A percentile compares a stretch with the other conserved stretches of the same genome.
Conservation (phyloP, 2,797 vertebrate species). For the Sebastolobus alascanus region DNA sequence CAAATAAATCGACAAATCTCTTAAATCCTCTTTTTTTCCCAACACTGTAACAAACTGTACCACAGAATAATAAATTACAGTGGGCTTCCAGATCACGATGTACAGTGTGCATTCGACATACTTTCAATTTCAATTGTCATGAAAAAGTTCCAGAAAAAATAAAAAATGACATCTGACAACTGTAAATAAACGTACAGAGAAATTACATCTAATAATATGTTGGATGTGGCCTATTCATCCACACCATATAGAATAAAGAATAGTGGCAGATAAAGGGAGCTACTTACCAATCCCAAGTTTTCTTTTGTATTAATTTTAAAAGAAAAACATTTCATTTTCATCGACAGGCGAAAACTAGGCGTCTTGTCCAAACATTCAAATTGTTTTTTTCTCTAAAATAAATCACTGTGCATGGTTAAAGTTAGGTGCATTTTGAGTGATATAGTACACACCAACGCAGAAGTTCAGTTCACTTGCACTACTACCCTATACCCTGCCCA, state of each 20-base stretch:
- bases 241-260: constrained; percentile 54
- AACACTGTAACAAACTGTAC: constrained; percentile 7
- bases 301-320: constrained; percentile 61
- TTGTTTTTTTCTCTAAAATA: constrained; percentile 45
- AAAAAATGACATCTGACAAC: not conserved
- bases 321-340: constrained; percentile 11
- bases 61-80: not conserved
- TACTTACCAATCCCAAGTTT: constrained; percentile 85
- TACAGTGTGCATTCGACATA: constrained; percentile 3
- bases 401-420: constrained; percentile 68
- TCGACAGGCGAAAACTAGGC: not conserved
- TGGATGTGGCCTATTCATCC: constrained; percentile 21
- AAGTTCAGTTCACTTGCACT: constrained; percentile 87
- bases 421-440: constrained; percentile 72
- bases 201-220: not conserved
- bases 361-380: not conserved
- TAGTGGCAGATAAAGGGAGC: constrained; percentile 64
- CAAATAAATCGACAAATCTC: not conserved
- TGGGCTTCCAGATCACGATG: not conserved
- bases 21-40: not conserved
- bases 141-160: constrained; percentile 42
- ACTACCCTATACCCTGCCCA: constrained; percentile 81
- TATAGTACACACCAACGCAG: constrained; percentile 73
- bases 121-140: constrained; percentile 24
- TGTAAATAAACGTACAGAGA: not conserved